Conservation (phyloP, 2,113 vertebrate genomes). For the Triplophysa rosa region DNA sequence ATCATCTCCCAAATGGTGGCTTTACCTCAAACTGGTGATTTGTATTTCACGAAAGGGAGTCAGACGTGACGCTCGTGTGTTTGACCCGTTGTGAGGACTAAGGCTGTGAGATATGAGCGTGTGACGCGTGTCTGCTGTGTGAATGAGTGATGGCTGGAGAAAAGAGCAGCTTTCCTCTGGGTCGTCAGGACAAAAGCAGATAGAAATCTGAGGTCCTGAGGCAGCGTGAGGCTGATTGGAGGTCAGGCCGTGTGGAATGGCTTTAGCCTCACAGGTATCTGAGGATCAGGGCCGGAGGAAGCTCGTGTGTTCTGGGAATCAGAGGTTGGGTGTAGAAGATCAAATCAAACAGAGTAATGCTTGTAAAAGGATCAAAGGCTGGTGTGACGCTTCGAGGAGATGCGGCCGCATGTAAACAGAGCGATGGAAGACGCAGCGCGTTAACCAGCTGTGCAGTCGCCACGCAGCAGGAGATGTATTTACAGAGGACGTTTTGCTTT, state of each 20-base stretch:
- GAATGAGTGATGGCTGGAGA: constrained; percentile 55
- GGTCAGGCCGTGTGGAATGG: constrained; percentile 73
- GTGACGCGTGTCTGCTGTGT: constrained; percentile 18
- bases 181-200: constrained; percentile 62
- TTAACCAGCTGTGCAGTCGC: constrained; percentile 79
- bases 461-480: constrained; percentile 75
- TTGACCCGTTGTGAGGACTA: background rate
- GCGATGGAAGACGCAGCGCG: constrained; percentile 69
- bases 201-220: constrained; percentile 72
- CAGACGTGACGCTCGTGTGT: background rate
- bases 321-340: constrained; percentile 77
- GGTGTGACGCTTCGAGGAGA: constrained; percentile 34
- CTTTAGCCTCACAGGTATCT: constrained; percentile 75
- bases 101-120: background rate
- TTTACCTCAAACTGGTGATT: no score
- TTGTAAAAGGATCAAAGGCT: constrained; percentile 70
- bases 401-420: constrained; percentile 73
- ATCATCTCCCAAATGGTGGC: no score
- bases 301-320: constrained; percentile 70
- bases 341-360: constrained; percentile 71
- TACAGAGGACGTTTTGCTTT: constrained; percentile 77
- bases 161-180: constrained; percentile 56
- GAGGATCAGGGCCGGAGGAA: constrained; percentile 62
- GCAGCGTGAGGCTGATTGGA: constrained; percentile 73
- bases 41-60: background rate